Conservation (phyloP, 1,140 invertebrate species). For the Popillia japonica region DNA sequence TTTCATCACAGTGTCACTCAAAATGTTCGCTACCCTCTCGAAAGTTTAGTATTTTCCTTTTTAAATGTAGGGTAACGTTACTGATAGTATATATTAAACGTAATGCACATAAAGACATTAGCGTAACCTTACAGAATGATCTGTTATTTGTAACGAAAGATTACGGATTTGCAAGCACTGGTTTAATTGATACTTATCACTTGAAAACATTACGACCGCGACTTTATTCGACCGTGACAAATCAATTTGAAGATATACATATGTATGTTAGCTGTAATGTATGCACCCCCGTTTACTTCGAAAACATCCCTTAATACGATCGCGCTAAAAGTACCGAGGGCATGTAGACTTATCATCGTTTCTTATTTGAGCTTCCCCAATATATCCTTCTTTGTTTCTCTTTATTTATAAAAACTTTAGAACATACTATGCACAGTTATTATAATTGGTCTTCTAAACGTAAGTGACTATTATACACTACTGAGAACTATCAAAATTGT, state of each 20-base stretch:
- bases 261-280: constrained; percentile 59
- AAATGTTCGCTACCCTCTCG: constrained; percentile 37
- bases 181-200: constrained; percentile 57
- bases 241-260: constrained; percentile 63
- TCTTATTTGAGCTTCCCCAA: constrained; percentile 6
- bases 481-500: too few species aligned
- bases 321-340: constrained; percentile 48
- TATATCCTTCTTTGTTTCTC: too few species aligned
- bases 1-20: constrained; percentile 15
- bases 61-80: neutral
- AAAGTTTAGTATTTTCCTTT: neutral
- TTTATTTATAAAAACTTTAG: neutral
- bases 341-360: constrained; percentile 41
- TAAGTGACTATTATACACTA: too few species aligned
- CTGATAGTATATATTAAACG: neutral
- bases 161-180: constrained; percentile 31
- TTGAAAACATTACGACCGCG: constrained; percentile 56
- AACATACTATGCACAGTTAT: too few species aligned
- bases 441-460: too few species aligned
- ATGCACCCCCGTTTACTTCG: constrained; percentile 56
- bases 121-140: neutral
- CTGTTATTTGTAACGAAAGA: neutral
- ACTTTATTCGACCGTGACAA: constrained; percentile 60
- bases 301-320: constrained; percentile 57
- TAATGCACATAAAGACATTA: neutral